Conservation (phyloP, 2,888 invertebrate species). For the Azorinus chamasolen region DNA sequence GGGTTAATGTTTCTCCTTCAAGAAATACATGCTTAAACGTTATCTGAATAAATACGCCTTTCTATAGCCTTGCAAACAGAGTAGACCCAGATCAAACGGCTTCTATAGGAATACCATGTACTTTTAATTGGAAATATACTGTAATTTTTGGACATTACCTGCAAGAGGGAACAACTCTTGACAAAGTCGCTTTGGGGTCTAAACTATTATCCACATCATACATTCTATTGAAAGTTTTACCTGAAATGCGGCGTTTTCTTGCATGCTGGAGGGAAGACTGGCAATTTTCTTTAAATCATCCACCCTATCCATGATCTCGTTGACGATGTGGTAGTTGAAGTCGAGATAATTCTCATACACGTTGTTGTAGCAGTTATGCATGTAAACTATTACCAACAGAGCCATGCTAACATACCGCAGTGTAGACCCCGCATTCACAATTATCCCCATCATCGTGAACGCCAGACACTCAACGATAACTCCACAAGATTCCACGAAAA, state of each 20-base stretch:
- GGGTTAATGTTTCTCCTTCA: too few relatives aligned
- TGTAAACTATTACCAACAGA: constrained; percentile 82
- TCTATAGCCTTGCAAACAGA: too few relatives aligned
- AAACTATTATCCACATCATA: too few relatives aligned
- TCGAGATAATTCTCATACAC: constrained; percentile 85
- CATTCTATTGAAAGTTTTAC: constrained; percentile 32
- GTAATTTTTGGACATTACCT: too few relatives aligned
- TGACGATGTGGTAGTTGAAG: constrained; percentile 83
- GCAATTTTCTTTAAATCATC: constrained; percentile 82
- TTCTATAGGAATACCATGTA: too few relatives aligned
- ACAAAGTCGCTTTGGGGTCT: too few relatives aligned
- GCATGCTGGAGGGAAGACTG: constrained; percentile 78
- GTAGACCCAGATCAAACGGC: too few relatives aligned
- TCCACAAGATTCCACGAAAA: constrained; percentile 82
- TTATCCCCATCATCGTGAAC: constrained; percentile 85
- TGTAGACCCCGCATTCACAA: constrained; percentile 83
- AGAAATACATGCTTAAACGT: too few relatives aligned
- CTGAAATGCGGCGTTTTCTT: constrained; percentile 83
- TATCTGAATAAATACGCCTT: too few relatives aligned
- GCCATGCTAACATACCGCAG: constrained; percentile 83
- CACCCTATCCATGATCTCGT: constrained; percentile 81
- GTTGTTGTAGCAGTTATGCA: constrained; percentile 85
- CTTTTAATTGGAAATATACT: too few relatives aligned
- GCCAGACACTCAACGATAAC: constrained; percentile 82
- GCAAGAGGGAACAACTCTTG: too few relatives aligned